A percentile compares a stretch with the other conserved stretches of the same genome.
Evolutionary conservation across 2,888 invertebrate species (phyloP).

Genomic region (Aromia moschata): DNA sequence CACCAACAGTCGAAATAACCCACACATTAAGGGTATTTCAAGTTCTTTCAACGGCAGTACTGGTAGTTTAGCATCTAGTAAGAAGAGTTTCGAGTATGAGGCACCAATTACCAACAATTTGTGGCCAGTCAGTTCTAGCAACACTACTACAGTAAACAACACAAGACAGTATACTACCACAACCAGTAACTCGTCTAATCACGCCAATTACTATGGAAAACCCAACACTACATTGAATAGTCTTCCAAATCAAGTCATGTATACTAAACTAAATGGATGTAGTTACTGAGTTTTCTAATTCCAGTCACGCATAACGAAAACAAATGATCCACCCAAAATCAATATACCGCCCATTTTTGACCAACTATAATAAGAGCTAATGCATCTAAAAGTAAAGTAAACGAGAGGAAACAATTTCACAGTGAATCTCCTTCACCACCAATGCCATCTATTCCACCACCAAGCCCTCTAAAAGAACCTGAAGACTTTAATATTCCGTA

Average conservation of each 20-base stretch:
- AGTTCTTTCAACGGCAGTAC: constrained; percentile 61
- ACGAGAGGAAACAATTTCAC: constrained; percentile 66
- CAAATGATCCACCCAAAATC: constrained; percentile 29
- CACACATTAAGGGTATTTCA: constrained; percentile 56
- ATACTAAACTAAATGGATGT: no score
- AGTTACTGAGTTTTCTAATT: neutral
- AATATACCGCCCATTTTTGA: constrained; percentile 50
- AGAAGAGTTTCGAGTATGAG: constrained; percentile 82
- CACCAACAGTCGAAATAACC: constrained; percentile 57
- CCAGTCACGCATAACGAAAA: constrained; percentile 20
- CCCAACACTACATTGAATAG: constrained; percentile 10
- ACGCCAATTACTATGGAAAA: constrained; percentile 21
- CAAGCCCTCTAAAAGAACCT: constrained; percentile 72
- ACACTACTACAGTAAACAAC: neutral
- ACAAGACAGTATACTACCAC: constrained; percentile 10
- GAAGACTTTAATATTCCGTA: constrained; percentile 67
- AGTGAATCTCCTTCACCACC: constrained; percentile 61
- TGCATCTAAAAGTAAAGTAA: constrained; percentile 47
- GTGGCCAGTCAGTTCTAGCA: constrained; percentile 50
- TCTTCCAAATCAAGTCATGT: constrained; percentile 9
- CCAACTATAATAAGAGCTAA: constrained; percentile 82
- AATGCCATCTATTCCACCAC: constrained; percentile 83
- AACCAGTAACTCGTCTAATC: constrained; percentile 15
- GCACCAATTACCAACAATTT: constrained; percentile 60
- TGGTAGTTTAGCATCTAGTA: constrained; percentile 73